These are phyloP conservation scores for Prinia subflava DNA, from an alignment of 2,113 vertebrate genomes.

Conservation along the genomic window DNA sequence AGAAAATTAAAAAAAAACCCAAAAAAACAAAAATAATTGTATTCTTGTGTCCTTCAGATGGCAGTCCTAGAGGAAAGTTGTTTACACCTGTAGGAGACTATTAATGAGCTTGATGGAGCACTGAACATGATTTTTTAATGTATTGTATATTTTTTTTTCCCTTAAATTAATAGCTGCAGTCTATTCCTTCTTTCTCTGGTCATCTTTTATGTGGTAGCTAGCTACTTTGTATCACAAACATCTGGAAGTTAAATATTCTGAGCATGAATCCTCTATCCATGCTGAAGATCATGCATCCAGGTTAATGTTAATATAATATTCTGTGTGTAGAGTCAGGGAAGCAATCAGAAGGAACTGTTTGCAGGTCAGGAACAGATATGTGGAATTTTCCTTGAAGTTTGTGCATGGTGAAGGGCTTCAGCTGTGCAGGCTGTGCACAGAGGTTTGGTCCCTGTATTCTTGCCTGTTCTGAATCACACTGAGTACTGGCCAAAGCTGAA, in stretches of 20 bases:
- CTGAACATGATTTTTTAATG: neutral
- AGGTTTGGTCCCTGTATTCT: neutral
- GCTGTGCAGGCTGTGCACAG: neutral
- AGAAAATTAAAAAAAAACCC: too few species aligned
- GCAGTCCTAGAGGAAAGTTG: neutral
- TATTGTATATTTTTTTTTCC: neutral
- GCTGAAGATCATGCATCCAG: neutral
- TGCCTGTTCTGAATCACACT: neutral
- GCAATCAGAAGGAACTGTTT: neutral
- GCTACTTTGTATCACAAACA: neutral
- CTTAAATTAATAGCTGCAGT: neutral
- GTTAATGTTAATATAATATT: neutral
- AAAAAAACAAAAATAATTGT: too few species aligned
- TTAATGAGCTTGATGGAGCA: neutral
- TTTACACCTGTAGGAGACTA: neutral
- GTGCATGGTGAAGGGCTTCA: neutral
- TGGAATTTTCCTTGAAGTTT: neutral
- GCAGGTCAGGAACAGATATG: neutral
- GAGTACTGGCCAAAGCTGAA: neutral
- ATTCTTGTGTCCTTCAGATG: neutral
- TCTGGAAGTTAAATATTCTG: neutral
- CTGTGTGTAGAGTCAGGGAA: neutral
- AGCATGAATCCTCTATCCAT: neutral
- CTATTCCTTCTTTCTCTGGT: neutral
- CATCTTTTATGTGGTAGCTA: neutral